phyloP scores from a whole-genome alignment of 2,888 invertebrate species.

The Tipula vernalis region DNA sequence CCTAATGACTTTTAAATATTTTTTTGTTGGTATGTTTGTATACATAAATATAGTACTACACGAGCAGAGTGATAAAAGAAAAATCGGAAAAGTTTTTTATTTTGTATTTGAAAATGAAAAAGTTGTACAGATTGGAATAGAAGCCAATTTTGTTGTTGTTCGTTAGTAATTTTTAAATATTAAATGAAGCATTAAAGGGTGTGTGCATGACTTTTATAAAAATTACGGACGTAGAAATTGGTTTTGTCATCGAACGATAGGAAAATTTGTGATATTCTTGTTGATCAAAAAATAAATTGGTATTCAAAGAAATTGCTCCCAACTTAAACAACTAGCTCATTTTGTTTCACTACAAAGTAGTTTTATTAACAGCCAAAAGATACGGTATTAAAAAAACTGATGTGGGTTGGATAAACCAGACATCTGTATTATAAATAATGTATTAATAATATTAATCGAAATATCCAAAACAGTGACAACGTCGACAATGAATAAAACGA shows the following conservation, averaged over 20 bases:
- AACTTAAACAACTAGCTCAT: neutral
- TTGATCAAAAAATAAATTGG: neutral
- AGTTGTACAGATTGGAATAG: neutral
- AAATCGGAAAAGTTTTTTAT: neutral
- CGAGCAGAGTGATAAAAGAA: neutral
- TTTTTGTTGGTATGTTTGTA: neutral
- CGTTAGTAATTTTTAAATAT: neutral
- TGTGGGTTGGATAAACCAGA: too few species aligned
- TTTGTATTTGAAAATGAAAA: neutral
- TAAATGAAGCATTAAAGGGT: neutral
- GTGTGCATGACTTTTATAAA: neutral
- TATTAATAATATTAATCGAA: too few species aligned
- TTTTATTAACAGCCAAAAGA: too few species aligned
- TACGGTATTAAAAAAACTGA: too few species aligned
- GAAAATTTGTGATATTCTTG: neutral
- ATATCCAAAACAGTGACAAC: too few species aligned
- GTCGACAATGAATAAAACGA: too few species aligned
- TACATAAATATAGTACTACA: neutral
- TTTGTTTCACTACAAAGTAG: too few species aligned
- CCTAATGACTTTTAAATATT: neutral
- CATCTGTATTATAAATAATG: too few species aligned
- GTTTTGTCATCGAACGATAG: neutral
- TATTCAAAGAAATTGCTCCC: neutral
- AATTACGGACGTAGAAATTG: neutral
- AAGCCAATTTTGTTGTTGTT: neutral